A percentile compares a stretch with the other conserved stretches of the same genome.
These are phyloP conservation scores for Anthoscopus minutus DNA, from an alignment of 2,113 vertebrate genomes.

Conservation along the genomic window DNA sequence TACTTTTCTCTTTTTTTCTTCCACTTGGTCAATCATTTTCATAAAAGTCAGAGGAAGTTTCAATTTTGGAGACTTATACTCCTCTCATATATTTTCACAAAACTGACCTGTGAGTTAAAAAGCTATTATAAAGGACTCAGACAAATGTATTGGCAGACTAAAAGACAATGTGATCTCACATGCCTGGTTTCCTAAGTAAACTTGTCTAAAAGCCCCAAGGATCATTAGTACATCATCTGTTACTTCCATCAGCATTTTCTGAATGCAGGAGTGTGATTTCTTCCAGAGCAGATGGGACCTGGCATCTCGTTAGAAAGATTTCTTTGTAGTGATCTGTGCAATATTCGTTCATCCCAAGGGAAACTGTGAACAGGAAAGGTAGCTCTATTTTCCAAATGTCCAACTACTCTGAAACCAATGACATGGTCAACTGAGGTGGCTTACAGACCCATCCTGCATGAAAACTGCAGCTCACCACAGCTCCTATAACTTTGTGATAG, in stretches of 20 bases:
- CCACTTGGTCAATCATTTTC: background rate
- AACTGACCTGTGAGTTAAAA: slow-evolving; percentile 3
- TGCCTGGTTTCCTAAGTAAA: slow-evolving; percentile 44
- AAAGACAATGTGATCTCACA: slow-evolving; percentile 22
- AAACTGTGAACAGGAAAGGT: background rate
- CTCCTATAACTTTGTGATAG: background rate
- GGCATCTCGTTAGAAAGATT: slow-evolving; percentile 10
- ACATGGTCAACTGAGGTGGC: background rate
- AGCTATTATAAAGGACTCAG: background rate
- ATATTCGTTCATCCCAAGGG: background rate
- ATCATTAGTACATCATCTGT: slow-evolving; percentile 27
- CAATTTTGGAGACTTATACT: background rate
- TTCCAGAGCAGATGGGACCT: slow-evolving; percentile 10
- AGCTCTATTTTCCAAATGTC: background rate
- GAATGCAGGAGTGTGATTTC: slow-evolving; percentile 11
- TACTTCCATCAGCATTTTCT: slow-evolving; percentile 36
- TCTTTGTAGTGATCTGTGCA: background rate
- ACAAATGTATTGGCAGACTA: background rate
- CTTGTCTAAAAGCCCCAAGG: background rate
- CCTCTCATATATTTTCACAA: background rate
- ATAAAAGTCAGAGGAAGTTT: background rate
- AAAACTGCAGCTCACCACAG: background rate
- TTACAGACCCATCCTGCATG: background rate
- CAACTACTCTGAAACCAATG: background rate
- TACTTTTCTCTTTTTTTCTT: background rate